Evolutionary conservation across 2,113 vertebrate genomes (phyloP).

Genomic region (Phrynosoma platyrhinos): DNA sequence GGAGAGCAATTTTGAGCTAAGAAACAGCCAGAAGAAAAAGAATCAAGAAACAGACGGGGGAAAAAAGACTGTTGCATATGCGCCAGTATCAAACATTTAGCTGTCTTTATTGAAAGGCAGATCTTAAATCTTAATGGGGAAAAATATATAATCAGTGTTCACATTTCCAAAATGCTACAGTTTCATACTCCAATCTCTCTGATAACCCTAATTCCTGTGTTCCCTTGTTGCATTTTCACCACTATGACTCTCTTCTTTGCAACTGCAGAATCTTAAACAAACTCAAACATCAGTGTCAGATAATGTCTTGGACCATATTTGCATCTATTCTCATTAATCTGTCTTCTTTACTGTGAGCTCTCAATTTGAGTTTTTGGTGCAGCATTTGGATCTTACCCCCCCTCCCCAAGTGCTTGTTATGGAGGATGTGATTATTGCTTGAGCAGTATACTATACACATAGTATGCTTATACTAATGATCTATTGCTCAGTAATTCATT

Average conservation of each 20-base stretch:
- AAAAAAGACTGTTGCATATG: too few relatives aligned
- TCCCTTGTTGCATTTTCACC: not conserved
- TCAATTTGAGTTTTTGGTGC: not conserved
- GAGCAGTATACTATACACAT: not conserved
- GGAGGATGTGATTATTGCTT: not conserved
- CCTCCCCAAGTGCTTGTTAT: not conserved
- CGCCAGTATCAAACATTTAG: too few relatives aligned
- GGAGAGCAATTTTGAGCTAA: too few relatives aligned
- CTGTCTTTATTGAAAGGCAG: too few relatives aligned
- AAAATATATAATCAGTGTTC: too few relatives aligned
- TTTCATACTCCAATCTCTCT: not conserved
- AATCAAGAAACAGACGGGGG: too few relatives aligned
- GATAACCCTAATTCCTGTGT: not conserved
- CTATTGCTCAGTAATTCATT: not conserved
- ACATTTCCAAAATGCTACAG: too few relatives aligned
- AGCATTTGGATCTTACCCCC: not conserved
- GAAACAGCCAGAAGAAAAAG: too few relatives aligned
- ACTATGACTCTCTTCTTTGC: not conserved
- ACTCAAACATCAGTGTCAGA: not conserved
- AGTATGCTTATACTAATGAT: constrained; percentile 17
- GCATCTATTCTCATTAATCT: not conserved
- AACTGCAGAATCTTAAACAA: not conserved
- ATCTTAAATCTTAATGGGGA: too few relatives aligned
- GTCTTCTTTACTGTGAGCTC: not conserved
- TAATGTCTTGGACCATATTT: too few relatives aligned